Base-by-base conservation (phyloP, 2,113 vertebrate genomes). In the Amblyopsis rosae region DNA sequence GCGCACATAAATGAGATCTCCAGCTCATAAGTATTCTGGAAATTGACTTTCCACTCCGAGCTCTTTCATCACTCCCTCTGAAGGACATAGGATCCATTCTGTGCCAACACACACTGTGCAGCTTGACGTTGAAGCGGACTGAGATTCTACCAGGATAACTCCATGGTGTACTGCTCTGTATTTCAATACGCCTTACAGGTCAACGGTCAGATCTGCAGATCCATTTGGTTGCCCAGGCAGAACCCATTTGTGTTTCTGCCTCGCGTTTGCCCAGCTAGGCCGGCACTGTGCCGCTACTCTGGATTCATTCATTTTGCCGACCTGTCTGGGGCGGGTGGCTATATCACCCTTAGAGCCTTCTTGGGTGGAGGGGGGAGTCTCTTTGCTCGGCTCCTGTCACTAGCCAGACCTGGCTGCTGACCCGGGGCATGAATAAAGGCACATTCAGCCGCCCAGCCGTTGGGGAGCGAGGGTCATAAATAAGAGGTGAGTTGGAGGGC, bases 361-460 rank as follows among this genome's bases (percentile, higher is more conserved):
- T 82, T 35, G 47, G 65, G 48, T 69, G 56, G 59, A 1, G 35
- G 35, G 35, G 35, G 26, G 26, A 26, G 35, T 41, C 5, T 41
- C 35, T 41, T 6, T 41, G 74, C 77, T 75, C 12, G 1, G 65
- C 62, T 50, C 63, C 73, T 55, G 41, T 83, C 82, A 84, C 88
- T 82, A 87, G 81, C 79, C 57, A 45, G 75, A 76, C 81, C 75
- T 64, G 65, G 65, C 70, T 77, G 80, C 35, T 41, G 35, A 86
- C 87, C 82, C 13, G 8, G 75, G 85, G 85, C 85, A 76, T 81
- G 74, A 87, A 89, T 87, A 79, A 88, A 80, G 73, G 79, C 70
- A 68, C 83, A 80, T 80, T 78, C 76, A 82, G 70, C 71, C 62
- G 74, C 69, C 51, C 62, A 46, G 73, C 72, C 72, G 76, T 86